Percentiles rank a stretch among this genome's conserved stretches.
These are phyloP conservation scores for Papilio dardanus DNA, from an alignment of 1,140 invertebrate species.

Conservation along the genomic window DNA sequence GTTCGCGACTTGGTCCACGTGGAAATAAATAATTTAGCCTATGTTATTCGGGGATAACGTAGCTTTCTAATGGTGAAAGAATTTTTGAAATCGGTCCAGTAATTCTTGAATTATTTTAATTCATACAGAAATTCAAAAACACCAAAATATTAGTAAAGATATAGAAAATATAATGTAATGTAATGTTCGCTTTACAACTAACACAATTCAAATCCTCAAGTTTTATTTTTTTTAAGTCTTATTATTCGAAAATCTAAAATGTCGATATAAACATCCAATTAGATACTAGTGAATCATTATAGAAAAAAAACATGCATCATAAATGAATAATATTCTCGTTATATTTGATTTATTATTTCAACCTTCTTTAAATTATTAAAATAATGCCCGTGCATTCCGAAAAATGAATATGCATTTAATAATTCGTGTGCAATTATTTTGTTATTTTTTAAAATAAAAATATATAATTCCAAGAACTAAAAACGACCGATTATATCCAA, in stretches of 20 bases:
- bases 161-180: too few species aligned
- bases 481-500: conserved; percentile 1
- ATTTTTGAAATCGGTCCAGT: too few species aligned
- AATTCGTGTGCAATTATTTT: conserved; percentile 11
- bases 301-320: neutral
- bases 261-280: neutral
- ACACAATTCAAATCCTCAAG: neutral
- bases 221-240: neutral
- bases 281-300: neutral
- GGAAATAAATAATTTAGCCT: too few species aligned
- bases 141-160: too few species aligned
- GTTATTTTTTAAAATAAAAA: too few species aligned
- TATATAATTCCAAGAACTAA: neutral
- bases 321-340: neutral
- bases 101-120: too few species aligned
- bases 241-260: too few species aligned
- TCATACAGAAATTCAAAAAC: too few species aligned
- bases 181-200: neutral
- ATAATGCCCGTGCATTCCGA: neutral
- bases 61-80: too few species aligned
- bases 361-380: conserved; percentile 1
- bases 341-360: conserved; percentile 1
- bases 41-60: too few species aligned
- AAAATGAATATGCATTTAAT: neutral
- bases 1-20: too few species aligned